Conservation (phyloP, 2,888 invertebrate species). For the Caenorhabditis wallacei region DNA sequence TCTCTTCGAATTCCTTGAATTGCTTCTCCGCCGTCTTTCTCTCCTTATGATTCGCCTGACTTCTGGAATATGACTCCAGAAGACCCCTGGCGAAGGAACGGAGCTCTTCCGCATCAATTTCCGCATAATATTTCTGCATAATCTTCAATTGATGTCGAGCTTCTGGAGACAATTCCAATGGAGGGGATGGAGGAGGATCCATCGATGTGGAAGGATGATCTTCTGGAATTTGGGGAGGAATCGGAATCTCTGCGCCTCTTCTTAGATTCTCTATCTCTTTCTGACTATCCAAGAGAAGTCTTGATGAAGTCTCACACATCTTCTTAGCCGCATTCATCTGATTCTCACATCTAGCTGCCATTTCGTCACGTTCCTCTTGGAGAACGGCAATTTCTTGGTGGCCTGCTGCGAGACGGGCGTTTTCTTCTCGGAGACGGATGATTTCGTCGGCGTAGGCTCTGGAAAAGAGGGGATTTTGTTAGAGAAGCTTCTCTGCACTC, state of each 20-base stretch:
- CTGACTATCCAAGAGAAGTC: conserved; percentile 21
- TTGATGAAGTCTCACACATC: conserved; percentile 15
- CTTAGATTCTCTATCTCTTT: conserved; percentile 10
- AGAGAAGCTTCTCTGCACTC: no score
- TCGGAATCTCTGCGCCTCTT: not conserved
- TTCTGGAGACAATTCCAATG: not conserved
- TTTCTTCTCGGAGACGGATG: conserved; percentile 14
- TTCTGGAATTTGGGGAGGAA: not conserved
- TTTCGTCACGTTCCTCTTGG: not conserved
- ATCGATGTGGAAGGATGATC: not conserved
- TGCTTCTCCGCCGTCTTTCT: conserved; percentile 45
- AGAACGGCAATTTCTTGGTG: not conserved
- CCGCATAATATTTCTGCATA: conserved; percentile 7
- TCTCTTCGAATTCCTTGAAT: conserved; percentile 25
- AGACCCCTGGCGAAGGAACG: conserved; percentile 4
- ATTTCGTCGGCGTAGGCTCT: conserved; percentile 22
- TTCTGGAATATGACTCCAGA: not conserved
- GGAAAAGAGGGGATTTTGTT: not conserved
- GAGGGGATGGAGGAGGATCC: not conserved
- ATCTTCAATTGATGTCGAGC: conserved; percentile 6
- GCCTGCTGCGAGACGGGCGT: conserved; percentile 1
- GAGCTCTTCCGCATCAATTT: not conserved
- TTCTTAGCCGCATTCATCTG: conserved; percentile 21
- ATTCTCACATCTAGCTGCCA: conserved; percentile 13
- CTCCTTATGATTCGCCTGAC: conserved; percentile 36